These are phyloP conservation scores for Cyprinodon diabolis DNA, from an alignment of 2,797 vertebrate species.

Conservation along the genomic window DNA sequence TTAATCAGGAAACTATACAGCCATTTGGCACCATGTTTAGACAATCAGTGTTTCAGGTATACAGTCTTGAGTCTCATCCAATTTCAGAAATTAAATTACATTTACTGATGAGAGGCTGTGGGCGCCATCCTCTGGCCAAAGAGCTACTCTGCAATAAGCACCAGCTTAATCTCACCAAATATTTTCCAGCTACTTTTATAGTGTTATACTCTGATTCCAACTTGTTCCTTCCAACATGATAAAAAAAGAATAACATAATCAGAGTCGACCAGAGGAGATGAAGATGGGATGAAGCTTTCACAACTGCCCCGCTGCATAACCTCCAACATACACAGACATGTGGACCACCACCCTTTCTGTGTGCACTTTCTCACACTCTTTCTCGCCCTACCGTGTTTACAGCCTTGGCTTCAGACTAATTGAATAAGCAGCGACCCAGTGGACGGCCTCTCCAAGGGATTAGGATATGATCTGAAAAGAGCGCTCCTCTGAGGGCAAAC, in stretches of 20 bases:
- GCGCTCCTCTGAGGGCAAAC: conserved; percentile 76
- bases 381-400: conserved; percentile 65
- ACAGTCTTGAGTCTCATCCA: conserved; percentile 22
- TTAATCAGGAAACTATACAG: neutral
- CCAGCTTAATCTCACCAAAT: conserved; percentile 3
- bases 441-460: conserved; percentile 80
- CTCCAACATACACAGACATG: conserved; percentile 25
- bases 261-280: conserved; percentile 15
- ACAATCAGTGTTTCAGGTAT: conserved; percentile 10
- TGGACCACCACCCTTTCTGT: conserved; percentile 49
- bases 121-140: conserved; percentile 78
- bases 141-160: conserved; percentile 39
- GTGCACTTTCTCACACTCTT: conserved; percentile 72
- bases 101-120: conserved; percentile 59
- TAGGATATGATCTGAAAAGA: conserved; percentile 81
- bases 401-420: conserved; percentile 75
- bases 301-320: conserved; percentile 26
- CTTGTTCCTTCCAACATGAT: conserved; percentile 8
- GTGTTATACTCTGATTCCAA: conserved; percentile 1
- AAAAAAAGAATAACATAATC: conserved; percentile 21
- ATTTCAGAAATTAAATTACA: conserved; percentile 40
- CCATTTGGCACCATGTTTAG: neutral
- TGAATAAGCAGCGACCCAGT: conserved; percentile 81
- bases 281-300: conserved; percentile 14
- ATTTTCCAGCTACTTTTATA: conserved; percentile 17